phyloP scores from a whole-genome alignment of 2,888 invertebrate species.

The Clistopyga incitator region DNA sequence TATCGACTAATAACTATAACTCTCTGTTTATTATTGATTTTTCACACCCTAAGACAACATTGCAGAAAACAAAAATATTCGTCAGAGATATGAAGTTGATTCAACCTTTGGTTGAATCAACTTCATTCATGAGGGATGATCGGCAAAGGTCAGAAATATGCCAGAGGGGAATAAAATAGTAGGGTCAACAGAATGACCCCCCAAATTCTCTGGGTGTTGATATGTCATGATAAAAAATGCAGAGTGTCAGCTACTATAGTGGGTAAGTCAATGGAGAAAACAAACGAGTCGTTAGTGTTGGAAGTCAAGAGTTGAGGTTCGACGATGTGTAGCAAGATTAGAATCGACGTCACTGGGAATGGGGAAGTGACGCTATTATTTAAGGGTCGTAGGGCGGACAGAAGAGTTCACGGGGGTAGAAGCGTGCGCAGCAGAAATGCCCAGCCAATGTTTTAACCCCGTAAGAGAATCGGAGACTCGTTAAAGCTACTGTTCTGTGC shows the following conservation, averaged over 20 bases:
- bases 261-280: neutral
- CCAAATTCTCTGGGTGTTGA: neutral
- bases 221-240: neutral
- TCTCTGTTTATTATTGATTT: neutral
- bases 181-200: neutral
- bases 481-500: constrained; percentile 21
- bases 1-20: too few species aligned
- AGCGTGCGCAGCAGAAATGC: constrained; percentile 32
- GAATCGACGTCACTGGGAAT: neutral
- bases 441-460: constrained; percentile 14
- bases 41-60: neutral
- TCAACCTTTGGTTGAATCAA: neutral
- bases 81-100: neutral
- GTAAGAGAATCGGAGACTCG: constrained; percentile 21
- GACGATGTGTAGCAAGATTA: constrained; percentile 15
- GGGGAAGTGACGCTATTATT: constrained; percentile 23
- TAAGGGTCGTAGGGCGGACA: neutral
- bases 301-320: neutral
- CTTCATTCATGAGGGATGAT: neutral
- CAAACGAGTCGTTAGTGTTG: neutral
- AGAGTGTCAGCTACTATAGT: neutral
- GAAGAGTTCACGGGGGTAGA: constrained; percentile 6
- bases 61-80: neutral
- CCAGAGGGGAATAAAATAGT: neutral
- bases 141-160: neutral